Conservation (phyloP, 2,888 invertebrate species). For the Pristionchus entomophagus region DNA sequence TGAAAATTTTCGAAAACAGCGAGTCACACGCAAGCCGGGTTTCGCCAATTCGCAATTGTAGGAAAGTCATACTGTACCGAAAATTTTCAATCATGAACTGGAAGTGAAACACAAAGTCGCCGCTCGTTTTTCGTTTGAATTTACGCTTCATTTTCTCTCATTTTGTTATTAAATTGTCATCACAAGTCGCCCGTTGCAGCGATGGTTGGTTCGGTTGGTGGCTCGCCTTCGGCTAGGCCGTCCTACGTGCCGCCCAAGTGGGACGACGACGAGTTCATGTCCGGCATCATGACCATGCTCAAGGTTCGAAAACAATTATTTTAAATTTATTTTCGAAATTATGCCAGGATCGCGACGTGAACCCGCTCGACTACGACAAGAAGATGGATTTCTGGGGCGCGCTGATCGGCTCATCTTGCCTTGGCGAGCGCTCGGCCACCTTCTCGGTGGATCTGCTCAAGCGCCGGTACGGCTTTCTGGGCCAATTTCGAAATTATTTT, state of each 20-base stretch:
- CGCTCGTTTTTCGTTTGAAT: background rate
- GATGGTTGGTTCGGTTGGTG: background rate
- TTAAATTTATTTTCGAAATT: background rate
- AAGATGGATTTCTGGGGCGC: slow-evolving; percentile 69
- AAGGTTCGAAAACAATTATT: slow-evolving; percentile 62
- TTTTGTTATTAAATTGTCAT: no score
- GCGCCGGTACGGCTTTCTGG: background rate
- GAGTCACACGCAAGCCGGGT: no score
- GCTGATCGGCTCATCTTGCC: slow-evolving; percentile 53
- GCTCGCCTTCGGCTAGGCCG: background rate
- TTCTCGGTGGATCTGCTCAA: slow-evolving; percentile 19
- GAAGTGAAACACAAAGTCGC: no score
- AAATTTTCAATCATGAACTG: no score
- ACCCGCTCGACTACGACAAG: slow-evolving; percentile 69
- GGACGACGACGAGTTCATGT: slow-evolving; percentile 63
- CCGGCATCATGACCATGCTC: slow-evolving; percentile 65
- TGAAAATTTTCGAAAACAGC: background rate
- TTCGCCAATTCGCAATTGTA: no score
- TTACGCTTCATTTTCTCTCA: background rate
- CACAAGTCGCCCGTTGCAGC: background rate
- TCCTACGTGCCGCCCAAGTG: slow-evolving; percentile 58
- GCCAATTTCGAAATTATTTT: background rate
- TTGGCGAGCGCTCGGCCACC: background rate
- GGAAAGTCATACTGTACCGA: no score
- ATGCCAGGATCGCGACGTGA: slow-evolving; percentile 62